A percentile compares a stretch with the other conserved stretches of the same genome.
Evolutionary conservation across 2,113 vertebrate genomes (phyloP).

Genomic region (Prolemur simus): DNA sequence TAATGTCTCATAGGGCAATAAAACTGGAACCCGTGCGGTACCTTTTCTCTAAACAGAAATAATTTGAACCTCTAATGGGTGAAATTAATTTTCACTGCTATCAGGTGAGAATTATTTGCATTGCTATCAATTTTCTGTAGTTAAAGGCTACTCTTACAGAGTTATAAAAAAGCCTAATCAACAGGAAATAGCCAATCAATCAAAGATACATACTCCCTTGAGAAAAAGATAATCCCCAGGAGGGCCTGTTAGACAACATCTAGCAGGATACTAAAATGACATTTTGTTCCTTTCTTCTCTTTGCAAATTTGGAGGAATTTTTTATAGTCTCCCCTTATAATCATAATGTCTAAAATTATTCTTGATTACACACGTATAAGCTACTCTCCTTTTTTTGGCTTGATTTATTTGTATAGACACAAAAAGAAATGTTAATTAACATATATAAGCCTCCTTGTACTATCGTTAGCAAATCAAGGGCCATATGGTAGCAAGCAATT

Average conservation of each 20-base stretch:
- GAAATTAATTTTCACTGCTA: neutral
- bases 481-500: neutral
- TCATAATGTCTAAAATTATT: neutral
- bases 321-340: neutral
- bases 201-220: neutral
- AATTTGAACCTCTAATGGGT: neutral
- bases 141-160: neutral
- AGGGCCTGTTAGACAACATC: neutral
- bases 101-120: neutral
- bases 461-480: neutral
- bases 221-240: neutral
- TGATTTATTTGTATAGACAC: neutral
- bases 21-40: neutral
- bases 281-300: neutral
- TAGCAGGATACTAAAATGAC: neutral
- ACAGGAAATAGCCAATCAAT: neutral
- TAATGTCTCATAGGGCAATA: neutral
- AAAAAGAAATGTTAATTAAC: neutral
- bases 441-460: neutral
- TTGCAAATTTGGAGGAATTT: neutral
- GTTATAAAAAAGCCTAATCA: neutral
- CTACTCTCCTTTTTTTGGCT: neutral
- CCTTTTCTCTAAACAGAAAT: neutral
- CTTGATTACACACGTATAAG: neutral
- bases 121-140: neutral